A percentile compares a stretch with the other conserved stretches of the same genome.
Conservation (phyloP, 2,797 vertebrate species). For the Scleropages formosus region DNA sequence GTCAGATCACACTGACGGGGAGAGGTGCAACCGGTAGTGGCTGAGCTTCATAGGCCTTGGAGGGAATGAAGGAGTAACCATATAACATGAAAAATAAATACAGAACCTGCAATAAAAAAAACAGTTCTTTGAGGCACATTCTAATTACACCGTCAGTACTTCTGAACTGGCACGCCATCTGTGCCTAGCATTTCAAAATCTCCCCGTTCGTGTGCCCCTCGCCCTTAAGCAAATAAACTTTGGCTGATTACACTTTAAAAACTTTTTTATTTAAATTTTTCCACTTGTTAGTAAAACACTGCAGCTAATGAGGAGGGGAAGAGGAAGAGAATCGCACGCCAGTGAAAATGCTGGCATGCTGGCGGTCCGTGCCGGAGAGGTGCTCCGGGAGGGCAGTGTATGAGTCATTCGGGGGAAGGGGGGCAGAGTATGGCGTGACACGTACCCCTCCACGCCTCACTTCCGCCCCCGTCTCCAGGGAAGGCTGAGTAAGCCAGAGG, state of each 20-base stretch:
- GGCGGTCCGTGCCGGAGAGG: conserved; percentile 46
- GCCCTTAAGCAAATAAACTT: conserved; percentile 11
- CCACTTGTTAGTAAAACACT: conserved; percentile 15
- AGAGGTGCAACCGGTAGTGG: not conserved
- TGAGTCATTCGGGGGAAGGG: conserved; percentile 62
- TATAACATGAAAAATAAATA: conserved; percentile 9
- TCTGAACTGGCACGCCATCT: not conserved
- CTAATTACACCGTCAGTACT: not conserved
- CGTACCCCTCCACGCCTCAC: conserved; percentile 64
- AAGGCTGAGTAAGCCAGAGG: conserved; percentile 70
- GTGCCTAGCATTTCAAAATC: not conserved
- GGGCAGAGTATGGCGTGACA: conserved; percentile 60
- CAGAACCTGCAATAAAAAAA: not conserved
- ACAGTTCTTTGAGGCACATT: not conserved
- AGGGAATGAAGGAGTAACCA: not conserved
- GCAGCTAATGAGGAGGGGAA: conserved; percentile 41
- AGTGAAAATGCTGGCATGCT: conserved; percentile 59
- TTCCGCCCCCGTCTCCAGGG: conserved; percentile 66
- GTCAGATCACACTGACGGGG: not conserved
- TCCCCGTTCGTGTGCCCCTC: conserved; percentile 1
- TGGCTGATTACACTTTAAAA: conserved; percentile 18
- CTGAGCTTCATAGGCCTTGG: not conserved
- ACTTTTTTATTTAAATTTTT: not conserved
- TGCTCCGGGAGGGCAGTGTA: conserved; percentile 52
- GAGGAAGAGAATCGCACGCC: conserved; percentile 61